These are phyloP conservation scores for Argopecten irradians DNA, from an alignment of 1,140 invertebrate genomes.

Conservation along the genomic window DNA sequence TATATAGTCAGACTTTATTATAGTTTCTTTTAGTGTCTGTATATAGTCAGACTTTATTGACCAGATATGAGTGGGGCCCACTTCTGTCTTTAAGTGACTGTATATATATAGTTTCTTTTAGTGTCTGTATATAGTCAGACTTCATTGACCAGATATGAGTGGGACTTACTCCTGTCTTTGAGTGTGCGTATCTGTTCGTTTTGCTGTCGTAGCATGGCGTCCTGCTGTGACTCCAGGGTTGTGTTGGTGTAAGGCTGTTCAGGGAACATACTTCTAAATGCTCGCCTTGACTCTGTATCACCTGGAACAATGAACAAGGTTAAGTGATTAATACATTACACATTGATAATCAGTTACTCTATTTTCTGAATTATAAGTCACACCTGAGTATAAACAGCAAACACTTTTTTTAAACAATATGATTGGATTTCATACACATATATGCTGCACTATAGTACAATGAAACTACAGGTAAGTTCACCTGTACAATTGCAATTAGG, in stretches of 20 bases:
- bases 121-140: too few relatives aligned
- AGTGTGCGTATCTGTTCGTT: conserved; percentile 61
- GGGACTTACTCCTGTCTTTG: conserved; percentile 32
- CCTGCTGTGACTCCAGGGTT: conserved; percentile 70
- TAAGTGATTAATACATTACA: not conserved
- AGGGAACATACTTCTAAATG: conserved; percentile 70
- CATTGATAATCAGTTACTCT: too few relatives aligned
- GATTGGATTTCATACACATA: too few relatives aligned
- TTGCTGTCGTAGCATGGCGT: conserved; percentile 70
- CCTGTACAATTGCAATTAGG: too few relatives aligned
- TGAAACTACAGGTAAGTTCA: not conserved
- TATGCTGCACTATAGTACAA: not conserved
- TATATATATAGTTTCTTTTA: conserved; percentile 7
- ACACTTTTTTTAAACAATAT: too few relatives aligned
- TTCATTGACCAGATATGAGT: too few relatives aligned
- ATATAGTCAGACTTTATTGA: too few relatives aligned
- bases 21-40: too few relatives aligned
- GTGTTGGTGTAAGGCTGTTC: conserved; percentile 62
- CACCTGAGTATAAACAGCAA: too few relatives aligned
- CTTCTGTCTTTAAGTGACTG: conserved; percentile 2
- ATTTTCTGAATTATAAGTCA: too few relatives aligned
- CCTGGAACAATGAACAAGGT: conserved; percentile 47
- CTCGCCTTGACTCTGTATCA: conserved; percentile 67
- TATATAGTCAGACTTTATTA: too few relatives aligned
- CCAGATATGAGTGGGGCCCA: too few relatives aligned